phyloP scores from a whole-genome alignment of 2,113 vertebrate species.

The Athene noctua region DNA sequence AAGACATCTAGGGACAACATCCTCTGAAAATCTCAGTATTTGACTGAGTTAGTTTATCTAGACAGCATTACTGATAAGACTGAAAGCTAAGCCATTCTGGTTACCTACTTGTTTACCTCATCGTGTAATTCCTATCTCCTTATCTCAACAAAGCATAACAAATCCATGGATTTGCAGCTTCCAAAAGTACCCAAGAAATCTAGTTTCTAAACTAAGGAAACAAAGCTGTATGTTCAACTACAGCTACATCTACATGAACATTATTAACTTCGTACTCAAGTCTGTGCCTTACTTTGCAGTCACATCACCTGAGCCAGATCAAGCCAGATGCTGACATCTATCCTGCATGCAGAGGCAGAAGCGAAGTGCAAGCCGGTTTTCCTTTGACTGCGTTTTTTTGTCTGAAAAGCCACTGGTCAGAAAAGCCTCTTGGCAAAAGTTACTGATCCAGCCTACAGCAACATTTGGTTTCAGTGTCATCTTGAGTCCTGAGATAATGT shows the following conservation, averaged over 20 bases:
- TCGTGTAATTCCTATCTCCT: background rate
- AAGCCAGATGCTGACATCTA: background rate
- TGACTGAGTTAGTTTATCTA: background rate
- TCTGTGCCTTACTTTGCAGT: background rate
- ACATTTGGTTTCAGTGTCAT: background rate
- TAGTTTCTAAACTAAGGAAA: background rate
- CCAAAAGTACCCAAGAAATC: background rate
- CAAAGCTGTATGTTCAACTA: background rate
- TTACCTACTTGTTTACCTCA: background rate
- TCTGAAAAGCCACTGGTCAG: background rate
- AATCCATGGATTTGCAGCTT: background rate
- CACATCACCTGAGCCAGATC: background rate
- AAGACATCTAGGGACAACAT: background rate
- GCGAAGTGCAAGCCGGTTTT: background rate
- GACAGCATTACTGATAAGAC: background rate
- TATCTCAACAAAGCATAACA: background rate
- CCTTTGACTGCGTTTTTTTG: background rate
- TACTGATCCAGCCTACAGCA: background rate
- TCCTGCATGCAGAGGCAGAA: background rate
- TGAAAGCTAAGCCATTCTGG: background rate
- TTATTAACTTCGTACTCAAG: accelerated
- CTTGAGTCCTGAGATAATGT: background rate
- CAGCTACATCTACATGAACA: background rate
- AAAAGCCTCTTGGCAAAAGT: background rate
- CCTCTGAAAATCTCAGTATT: background rate